Evolutionary conservation across 2,888 invertebrate genomes (phyloP).

Genomic region (Alloscopus bannaensis): DNA sequence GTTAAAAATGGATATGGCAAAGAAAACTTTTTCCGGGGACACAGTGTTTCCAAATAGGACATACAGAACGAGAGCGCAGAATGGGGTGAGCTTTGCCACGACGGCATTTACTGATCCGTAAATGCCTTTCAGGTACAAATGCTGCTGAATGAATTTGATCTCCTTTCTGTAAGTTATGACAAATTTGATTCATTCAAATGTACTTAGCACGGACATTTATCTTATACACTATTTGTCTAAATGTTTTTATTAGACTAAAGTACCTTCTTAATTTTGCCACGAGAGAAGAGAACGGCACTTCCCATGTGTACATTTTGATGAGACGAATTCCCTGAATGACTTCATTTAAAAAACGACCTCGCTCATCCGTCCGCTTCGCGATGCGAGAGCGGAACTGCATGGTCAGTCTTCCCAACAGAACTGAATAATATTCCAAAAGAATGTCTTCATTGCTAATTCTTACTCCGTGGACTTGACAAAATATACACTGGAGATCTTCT

Average conservation of each 20-base stretch:
- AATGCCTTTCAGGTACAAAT: conserved; percentile 43
- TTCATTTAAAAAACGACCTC: conserved; percentile 51
- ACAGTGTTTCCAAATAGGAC: conserved; percentile 65
- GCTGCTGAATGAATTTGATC: conserved; percentile 36
- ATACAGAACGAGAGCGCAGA: conserved; percentile 64
- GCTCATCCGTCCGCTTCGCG: conserved; percentile 34
- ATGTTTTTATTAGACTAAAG: too few species aligned
- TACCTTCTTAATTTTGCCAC: conserved; percentile 30
- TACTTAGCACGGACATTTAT: not conserved
- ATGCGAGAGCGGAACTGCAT: conserved; percentile 49
- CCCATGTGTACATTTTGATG: conserved; percentile 62
- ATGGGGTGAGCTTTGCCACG: conserved; percentile 64
- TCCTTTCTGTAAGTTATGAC: conserved; percentile 2
- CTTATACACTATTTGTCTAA: too few species aligned
- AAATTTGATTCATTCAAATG: not conserved
- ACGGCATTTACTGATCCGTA: conserved; percentile 27
- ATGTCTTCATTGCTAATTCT: too few species aligned
- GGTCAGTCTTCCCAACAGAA: conserved; percentile 75
- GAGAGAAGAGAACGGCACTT: conserved; percentile 36
- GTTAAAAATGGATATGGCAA: conserved; percentile 40
- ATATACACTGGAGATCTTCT: too few species aligned
- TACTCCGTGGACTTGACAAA: too few species aligned
- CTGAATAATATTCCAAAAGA: conserved; percentile 74
- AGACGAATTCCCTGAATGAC: conserved; percentile 43
- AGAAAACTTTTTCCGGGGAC: conserved; percentile 47